These are phyloP conservation scores for Pemphigus obesinymphae DNA, from an alignment of 1,140 invertebrate species.

Conservation along the genomic window DNA sequence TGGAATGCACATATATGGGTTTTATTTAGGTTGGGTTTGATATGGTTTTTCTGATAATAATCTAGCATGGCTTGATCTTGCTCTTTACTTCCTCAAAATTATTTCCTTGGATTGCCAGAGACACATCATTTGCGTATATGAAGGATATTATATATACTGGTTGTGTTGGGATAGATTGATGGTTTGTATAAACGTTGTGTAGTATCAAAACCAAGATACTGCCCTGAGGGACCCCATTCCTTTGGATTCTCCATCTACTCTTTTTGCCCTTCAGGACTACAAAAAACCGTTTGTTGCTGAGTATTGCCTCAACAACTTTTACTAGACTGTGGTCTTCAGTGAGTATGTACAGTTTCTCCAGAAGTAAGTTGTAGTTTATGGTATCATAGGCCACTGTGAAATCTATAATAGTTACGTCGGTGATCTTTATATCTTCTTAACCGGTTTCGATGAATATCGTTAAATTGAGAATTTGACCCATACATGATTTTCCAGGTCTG, in stretches of 20 bases:
- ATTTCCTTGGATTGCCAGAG: not conserved
- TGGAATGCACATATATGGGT: not conserved
- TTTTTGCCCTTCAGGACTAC: conserved; percentile 11
- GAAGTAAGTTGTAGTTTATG: conserved; percentile 24
- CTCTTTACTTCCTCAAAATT: conserved; percentile 5
- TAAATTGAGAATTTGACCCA: conserved; percentile 7
- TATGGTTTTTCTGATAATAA: not conserved
- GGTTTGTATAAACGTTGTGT: not conserved
- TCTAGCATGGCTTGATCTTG: not conserved
- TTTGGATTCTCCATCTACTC: not conserved
- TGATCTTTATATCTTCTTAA: conserved; percentile 18
- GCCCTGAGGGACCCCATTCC: not conserved
- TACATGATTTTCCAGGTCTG: conserved; percentile 39
- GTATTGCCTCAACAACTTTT: not conserved
- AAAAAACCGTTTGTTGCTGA: conserved; percentile 39
- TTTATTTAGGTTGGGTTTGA: not conserved
- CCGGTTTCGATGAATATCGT: conserved; percentile 42
- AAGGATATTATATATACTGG: not conserved
- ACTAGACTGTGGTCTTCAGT: not conserved
- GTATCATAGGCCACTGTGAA: conserved; percentile 39
- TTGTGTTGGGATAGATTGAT: not conserved
- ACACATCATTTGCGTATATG: not conserved
- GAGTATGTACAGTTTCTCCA: conserved; percentile 9
- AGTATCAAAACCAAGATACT: not conserved
- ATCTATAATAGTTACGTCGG: conserved; percentile 35